Conservation (phyloP, 1,140 invertebrate species). For the Camponotus vicinus region DNA sequence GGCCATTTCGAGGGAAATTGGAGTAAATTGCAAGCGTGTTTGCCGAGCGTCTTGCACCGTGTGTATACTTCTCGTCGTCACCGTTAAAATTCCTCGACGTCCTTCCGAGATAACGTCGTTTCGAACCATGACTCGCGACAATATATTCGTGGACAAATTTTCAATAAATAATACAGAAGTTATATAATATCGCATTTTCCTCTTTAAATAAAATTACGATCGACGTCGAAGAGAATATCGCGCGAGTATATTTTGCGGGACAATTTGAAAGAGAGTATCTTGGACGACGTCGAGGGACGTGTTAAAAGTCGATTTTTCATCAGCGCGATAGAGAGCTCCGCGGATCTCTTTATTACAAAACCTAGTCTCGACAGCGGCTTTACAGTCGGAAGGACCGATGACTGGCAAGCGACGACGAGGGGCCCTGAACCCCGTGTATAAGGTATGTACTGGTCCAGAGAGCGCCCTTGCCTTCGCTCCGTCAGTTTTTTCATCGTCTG, state of each 20-base stretch:
- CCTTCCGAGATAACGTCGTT: background rate
- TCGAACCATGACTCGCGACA: conserved; percentile 9
- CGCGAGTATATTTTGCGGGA: background rate
- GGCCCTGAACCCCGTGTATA: conserved; percentile 75
- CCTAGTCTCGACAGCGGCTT: conserved; percentile 73
- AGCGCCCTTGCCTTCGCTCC: conserved; percentile 74
- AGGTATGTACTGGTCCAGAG: conserved; percentile 78
- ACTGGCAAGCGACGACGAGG: conserved; percentile 72
- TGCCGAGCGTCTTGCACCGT: conserved; percentile 27
- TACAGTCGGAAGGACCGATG: conserved; percentile 75
- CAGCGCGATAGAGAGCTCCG: background rate
- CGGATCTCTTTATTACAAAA: conserved; percentile 49
- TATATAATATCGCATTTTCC: background rate
- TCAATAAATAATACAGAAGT: background rate
- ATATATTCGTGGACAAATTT: conserved; percentile 1
- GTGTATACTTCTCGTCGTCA: background rate
- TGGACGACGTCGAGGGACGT: background rate
- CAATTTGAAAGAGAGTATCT: background rate
- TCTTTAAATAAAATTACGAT: background rate
- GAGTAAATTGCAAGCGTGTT: conserved; percentile 67
- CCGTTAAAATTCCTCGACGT: background rate
- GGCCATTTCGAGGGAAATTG: conserved; percentile 68
- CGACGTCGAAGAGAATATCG: too few relatives aligned
- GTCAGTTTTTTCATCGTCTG: conserved; percentile 82
- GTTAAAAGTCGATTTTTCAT: conserved; percentile 34